Base-by-base conservation (phyloP, 2,888 invertebrate genomes). In the Zaprionus obscuricornis region DNA sequence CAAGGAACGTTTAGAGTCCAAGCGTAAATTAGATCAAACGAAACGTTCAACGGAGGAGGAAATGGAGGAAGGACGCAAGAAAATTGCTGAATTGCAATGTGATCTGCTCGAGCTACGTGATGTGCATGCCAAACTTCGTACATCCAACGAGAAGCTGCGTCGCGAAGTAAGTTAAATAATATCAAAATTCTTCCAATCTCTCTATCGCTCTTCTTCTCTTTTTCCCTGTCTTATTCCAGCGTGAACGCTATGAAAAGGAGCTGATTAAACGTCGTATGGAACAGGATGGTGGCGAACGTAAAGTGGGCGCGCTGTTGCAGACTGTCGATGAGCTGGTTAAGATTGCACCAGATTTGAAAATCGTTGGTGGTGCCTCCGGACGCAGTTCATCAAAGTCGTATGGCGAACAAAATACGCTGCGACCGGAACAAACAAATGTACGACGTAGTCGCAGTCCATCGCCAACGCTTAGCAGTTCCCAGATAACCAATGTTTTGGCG, bases 111-210 rank as follows among this genome's bases (percentile, higher is more conserved):
- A 97, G 90, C 89, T 97, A 45, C 92, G 97, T 17, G 97, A 97
- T 89, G 97, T 97, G 13, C 97, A 97, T 89, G 97, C 97, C 1
- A 97, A 97, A 89, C 90, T 97, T 66, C 92, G 97, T 52, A 97
- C 97, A 2, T 96, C 97, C 18, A 97, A 97, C 88, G 97, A 97
- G 87, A 96, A 97, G 86, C 91, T 97, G 67, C 92, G 97, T 42
- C 92, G 96, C 26, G 97, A 97, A 58, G 77, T 85, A 3, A 57
- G 63, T 5, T 17, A 0, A 16, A 4, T 7, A 3, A 4, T 3
- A 14, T 13, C 0, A 1, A 5, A 3, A 3, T 8, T 20, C 5
- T 7, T 7, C 10, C 1, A 4, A 20, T 20, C 1, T 18, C 10
- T 1, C 3, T 24, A 3, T 0, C 6, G n/a, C 1, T 8, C 11